phyloP scores from a whole-genome alignment of 2,888 invertebrate genomes.

The Alentia gelatinosa region DNA sequence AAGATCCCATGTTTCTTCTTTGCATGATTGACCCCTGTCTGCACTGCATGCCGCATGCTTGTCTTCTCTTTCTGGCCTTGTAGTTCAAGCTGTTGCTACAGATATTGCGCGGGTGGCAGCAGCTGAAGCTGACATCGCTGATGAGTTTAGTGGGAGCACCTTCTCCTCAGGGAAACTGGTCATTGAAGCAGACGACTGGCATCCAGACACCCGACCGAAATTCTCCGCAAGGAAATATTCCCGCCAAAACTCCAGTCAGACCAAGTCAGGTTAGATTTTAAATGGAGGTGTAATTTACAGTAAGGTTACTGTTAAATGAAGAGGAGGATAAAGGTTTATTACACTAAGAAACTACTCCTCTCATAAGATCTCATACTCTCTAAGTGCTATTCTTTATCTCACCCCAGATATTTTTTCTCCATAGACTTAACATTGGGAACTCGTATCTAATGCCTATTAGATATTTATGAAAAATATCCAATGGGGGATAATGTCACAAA shows the following conservation, averaged over 20 bases:
- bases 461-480: too few relatives aligned
- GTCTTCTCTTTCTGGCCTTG: not conserved
- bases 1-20: not conserved
- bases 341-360: too few relatives aligned
- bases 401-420: too few relatives aligned
- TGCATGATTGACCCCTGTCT: not conserved
- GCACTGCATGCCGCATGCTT: not conserved
- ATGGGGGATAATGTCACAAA: too few relatives aligned
- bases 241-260: not conserved
- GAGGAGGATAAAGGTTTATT: too few relatives aligned
- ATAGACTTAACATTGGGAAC: too few relatives aligned
- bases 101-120: not conserved
- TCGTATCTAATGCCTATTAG: too few relatives aligned
- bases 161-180: not conserved
- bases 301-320: too few relatives aligned
- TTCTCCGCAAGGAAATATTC: not conserved
- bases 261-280: not conserved
- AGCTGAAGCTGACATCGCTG: not conserved
- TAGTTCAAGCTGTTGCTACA: not conserved
- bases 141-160: not conserved
- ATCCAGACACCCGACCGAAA: not conserved
- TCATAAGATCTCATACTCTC: too few relatives aligned
- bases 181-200: not conserved
- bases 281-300: too few relatives aligned
- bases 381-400: too few relatives aligned